These are phyloP conservation scores for Aleiodes sp. DNA, from an alignment of 1,140 invertebrate genomes.

Conservation along the genomic window DNA sequence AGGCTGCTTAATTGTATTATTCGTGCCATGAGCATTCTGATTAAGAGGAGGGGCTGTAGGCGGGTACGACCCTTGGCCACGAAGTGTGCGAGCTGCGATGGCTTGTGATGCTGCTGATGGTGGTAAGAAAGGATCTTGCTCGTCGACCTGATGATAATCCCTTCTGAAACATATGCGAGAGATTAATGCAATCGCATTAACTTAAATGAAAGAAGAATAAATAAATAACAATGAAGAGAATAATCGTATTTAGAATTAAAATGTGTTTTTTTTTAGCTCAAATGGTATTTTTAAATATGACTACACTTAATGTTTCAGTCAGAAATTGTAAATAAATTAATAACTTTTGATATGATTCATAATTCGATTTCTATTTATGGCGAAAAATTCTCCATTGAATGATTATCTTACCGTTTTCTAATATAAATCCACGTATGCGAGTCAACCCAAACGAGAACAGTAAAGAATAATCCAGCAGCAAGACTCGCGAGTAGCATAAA, in stretches of 20 bases:
- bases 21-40: conserved; percentile 66
- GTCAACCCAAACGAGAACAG: conserved; percentile 91
- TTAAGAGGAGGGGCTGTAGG: conserved; percentile 67
- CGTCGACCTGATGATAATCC: conserved; percentile 78
- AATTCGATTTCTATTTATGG: too few relatives aligned
- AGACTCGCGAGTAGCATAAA: conserved; percentile 87
- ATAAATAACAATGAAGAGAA: too few relatives aligned
- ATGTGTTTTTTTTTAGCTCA: too few relatives aligned
- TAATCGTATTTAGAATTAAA: too few relatives aligned
- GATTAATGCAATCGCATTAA: conserved; percentile 35
- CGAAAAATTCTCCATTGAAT: not conserved
- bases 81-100: conserved; percentile 72
- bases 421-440: conserved; percentile 97
- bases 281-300: too few relatives aligned
- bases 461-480: conserved; percentile 86
- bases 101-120: conserved; percentile 72
- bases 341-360: too few relatives aligned
- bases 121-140: conserved; percentile 77
- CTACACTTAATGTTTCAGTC: too few relatives aligned
- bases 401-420: conserved; percentile 79
- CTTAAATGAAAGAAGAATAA: not conserved
- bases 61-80: conserved; percentile 73
- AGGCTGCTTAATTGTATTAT: conserved; percentile 68
- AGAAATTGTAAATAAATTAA: too few relatives aligned
- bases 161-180: conserved; percentile 68